A percentile compares a stretch with the other conserved stretches of the same genome.
Conservation (phyloP, 1,140 invertebrate genomes). For the Nephotettix cincticeps region DNA sequence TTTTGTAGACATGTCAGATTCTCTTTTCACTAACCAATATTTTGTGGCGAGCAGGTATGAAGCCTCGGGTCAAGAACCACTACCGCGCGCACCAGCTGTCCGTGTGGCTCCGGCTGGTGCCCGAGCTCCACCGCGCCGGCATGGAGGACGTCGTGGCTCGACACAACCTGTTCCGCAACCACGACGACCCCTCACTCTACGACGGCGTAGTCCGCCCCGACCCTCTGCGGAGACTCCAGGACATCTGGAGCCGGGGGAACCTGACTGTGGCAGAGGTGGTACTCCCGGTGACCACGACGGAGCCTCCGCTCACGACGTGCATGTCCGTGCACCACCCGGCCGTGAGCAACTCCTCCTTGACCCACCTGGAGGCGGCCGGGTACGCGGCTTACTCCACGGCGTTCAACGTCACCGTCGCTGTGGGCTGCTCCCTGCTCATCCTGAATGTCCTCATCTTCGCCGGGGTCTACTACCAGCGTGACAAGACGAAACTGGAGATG, state of each 20-base stretch:
- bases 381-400: constrained; percentile 77
- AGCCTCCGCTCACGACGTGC: constrained; percentile 47
- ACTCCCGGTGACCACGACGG: constrained; percentile 54
- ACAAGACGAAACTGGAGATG: constrained; percentile 63
- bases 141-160: constrained; percentile 82
- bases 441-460: constrained; percentile 92
- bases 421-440: constrained; percentile 72
- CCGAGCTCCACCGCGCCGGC: constrained; percentile 87
- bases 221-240: constrained; percentile 59
- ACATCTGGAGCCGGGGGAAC: constrained; percentile 30
- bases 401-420: constrained; percentile 81
- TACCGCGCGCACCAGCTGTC: constrained; percentile 91
- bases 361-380: constrained; percentile 72
- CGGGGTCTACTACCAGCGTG: constrained; percentile 90
- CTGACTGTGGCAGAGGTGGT: constrained; percentile 41
- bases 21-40: no score
- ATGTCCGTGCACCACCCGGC: constrained; percentile 31
- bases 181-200: constrained; percentile 77
- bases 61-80: constrained; percentile 88
- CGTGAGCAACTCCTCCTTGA: constrained; percentile 62
- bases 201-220: constrained; percentile 78
- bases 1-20: no score
- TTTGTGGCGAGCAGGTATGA: no score
- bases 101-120: constrained; percentile 90
- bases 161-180: constrained; percentile 80